Evolutionary conservation across 2,888 invertebrate species (phyloP), one percentile per base, ranked within the genome.

Genomic region (Zeuzera pyrina): DNA sequence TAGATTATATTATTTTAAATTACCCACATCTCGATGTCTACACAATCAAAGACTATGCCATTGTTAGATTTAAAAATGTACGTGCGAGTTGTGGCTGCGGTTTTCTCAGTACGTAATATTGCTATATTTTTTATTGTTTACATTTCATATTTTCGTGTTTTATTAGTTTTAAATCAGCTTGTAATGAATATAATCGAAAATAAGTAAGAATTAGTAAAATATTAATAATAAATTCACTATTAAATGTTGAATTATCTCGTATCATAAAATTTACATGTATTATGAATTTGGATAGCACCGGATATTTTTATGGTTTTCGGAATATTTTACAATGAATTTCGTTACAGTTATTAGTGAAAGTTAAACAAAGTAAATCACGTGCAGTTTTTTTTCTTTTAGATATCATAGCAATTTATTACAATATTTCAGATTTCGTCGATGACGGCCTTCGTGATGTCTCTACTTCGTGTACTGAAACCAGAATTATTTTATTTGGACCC

Each of bases 41-140:
- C 56, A 36, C 70, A 73, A 49, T 67, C 68, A 21, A 72, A 69
- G 56, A 67, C 57, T 43, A 36, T 78, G 74, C 73, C 78, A 28
- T 42, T 53, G 48, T 48, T 79, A 37, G 78, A 83, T 38, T 51
- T 77, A 36, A 76, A 70, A 56, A 62, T 72, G 48, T 83, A 69
- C 43, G 64, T 79, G 31, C 58, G 71, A 44, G 62, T 78, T 31
- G 74, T 78, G 4, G 79, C 77, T 12, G 70, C 66, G 22, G 73
- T 78, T 24, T 83, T 83, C 60, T 69, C 70, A 38, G 81, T 83
- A 58, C 71, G 74, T 69, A 22, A 30, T 11, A 13, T 3, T 19
- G 1, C 19, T 19, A 8, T 19, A 19, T 19, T 7, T 19, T 7
- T 19, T 7, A 1, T 8, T 2, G 5, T 19, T 19, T 19, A 7